phyloP scores from a whole-genome alignment of 2,888 invertebrate genomes.

The Meta bourneti region DNA sequence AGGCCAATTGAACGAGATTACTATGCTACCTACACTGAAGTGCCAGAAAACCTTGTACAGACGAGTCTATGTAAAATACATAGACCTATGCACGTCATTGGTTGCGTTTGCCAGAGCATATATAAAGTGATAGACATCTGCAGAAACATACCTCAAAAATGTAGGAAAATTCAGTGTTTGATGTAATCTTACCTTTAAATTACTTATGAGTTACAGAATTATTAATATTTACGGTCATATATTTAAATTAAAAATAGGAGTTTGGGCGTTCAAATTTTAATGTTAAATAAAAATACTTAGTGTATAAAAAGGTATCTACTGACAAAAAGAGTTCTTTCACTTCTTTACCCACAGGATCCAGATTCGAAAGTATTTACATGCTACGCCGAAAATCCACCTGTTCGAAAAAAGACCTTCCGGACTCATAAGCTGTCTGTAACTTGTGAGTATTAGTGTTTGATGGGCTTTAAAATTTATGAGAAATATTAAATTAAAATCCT shows the following conservation, averaged over 20 bases:
- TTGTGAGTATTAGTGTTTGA: constrained; percentile 69
- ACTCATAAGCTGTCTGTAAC: constrained; percentile 67
- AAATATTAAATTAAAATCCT: background rate
- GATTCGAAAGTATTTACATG: constrained; percentile 71
- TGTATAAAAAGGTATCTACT: constrained; percentile 49
- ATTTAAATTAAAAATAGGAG: background rate
- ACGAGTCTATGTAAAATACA: too few species aligned
- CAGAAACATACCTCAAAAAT: too few species aligned
- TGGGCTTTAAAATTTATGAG: background rate
- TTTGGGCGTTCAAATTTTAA: background rate
- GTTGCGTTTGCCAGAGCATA: too few species aligned
- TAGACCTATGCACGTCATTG: too few species aligned
- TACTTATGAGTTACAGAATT: background rate
- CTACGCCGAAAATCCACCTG: constrained; percentile 70
- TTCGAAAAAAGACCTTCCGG: constrained; percentile 59
- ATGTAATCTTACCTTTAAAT: too few species aligned
- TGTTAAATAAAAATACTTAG: background rate
- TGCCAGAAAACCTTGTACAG: too few species aligned
- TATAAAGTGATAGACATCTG: too few species aligned
- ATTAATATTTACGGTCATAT: background rate
- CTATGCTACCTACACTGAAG: too few species aligned
- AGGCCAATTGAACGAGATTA: too few species aligned
- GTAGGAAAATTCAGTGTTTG: too few species aligned
- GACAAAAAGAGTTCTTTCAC: constrained; percentile 75
- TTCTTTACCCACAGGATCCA: constrained; percentile 63